Percentiles rank a stretch among this genome's conserved stretches.
phyloP scores from a whole-genome alignment of 2,113 vertebrate species.

The Etia nguti region DNA sequence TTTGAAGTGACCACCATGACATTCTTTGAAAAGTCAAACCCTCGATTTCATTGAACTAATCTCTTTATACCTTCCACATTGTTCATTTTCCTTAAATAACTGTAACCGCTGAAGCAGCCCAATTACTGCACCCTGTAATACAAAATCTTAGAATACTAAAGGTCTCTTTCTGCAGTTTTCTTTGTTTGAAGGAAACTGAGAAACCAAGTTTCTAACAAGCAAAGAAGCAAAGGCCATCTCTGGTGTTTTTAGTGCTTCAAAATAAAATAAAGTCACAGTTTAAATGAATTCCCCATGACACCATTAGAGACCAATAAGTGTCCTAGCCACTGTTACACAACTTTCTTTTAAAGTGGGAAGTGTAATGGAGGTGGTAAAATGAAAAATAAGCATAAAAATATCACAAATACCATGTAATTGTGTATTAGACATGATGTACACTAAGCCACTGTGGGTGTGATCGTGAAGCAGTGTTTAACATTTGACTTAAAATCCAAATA shows the following conservation, averaged over 20 bases:
- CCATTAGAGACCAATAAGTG: not conserved
- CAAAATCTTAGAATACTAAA: not conserved
- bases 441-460: not conserved
- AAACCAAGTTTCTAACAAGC: not conserved
- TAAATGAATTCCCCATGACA: constrained; percentile 30
- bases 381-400: not conserved
- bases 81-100: not conserved
- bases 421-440: not conserved
- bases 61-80: constrained; percentile 1
- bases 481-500: not conserved
- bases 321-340: not conserved
- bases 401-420: not conserved
- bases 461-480: not conserved
- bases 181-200: constrained; percentile 15
- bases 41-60: not conserved
- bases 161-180: not conserved
- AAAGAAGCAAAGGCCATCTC: not conserved
- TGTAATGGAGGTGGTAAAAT: not conserved
- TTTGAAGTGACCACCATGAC: constrained; percentile 13
- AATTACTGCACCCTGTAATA: not conserved
- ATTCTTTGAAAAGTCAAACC: constrained; percentile 27
- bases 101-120: not conserved
- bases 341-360: not conserved
- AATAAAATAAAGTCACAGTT: constrained; percentile 24
- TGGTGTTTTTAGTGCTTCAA: not conserved